phyloP scores from a whole-genome alignment of 2,113 vertebrate species.

The Ophthalmolycus amberensis region DNA sequence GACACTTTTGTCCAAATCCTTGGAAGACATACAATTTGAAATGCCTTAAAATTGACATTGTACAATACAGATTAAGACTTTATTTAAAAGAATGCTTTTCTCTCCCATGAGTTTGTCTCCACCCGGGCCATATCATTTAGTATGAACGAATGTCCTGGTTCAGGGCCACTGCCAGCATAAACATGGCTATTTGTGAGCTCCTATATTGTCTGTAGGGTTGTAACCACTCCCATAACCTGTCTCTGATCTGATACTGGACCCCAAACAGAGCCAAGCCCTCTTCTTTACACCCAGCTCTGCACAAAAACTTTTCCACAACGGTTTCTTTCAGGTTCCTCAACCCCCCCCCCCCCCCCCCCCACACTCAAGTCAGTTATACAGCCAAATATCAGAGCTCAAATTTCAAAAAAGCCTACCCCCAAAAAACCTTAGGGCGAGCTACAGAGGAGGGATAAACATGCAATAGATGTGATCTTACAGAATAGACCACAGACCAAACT shows the following conservation, averaged over 20 bases:
- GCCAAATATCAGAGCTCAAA: neutral
- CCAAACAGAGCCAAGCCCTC: conserved; percentile 32
- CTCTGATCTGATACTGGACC: conserved; percentile 57
- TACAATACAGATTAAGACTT: neutral
- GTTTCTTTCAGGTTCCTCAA: conserved; percentile 25
- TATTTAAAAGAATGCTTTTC: neutral
- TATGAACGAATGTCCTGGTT: conserved; percentile 1
- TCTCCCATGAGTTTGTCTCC: neutral
- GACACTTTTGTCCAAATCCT: neutral
- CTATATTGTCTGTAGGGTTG: conserved; percentile 19
- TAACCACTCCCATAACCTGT: conserved; percentile 28
- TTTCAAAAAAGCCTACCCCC: neutral
- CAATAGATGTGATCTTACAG: neutral
- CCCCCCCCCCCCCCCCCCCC: neutral
- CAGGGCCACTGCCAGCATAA: neutral
- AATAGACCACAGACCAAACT: neutral
- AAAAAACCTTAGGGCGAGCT: neutral
- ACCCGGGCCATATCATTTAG: neutral
- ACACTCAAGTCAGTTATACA: neutral
- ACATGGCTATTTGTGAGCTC: conserved; percentile 18
- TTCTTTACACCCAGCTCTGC: conserved; percentile 59
- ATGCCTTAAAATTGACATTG: neutral
- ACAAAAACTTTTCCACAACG: conserved; percentile 1
- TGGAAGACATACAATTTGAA: neutral
- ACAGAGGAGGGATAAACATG: neutral